Evolutionary conservation across 2,797 vertebrate genomes (phyloP).

Genomic region (Ptychobarbus kaznakovi): DNA sequence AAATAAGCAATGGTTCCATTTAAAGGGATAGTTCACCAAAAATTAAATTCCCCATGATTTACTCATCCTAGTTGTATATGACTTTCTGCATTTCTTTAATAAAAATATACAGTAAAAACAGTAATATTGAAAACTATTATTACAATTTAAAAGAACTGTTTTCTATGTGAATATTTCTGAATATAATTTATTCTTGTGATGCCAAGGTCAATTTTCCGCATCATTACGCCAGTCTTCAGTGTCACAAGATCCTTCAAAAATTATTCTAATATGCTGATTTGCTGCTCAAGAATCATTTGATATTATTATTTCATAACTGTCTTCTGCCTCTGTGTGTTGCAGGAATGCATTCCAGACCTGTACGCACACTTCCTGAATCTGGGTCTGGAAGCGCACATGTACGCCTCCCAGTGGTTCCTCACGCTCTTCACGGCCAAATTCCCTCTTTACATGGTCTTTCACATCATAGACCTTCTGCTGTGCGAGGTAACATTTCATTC

Average conservation of each 20-base stretch:
- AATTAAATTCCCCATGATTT: background rate
- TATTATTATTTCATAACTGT: background rate
- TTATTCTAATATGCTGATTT: background rate
- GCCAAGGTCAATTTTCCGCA: background rate
- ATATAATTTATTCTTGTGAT: background rate
- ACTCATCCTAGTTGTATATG: background rate
- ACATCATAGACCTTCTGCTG: constrained; percentile 97
- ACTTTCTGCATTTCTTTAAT: background rate
- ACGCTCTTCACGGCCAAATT: constrained; percentile 99
- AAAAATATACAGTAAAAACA: background rate
- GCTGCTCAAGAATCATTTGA: background rate
- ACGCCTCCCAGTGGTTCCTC: constrained; percentile 99
- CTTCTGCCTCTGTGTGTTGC: constrained; percentile 23
- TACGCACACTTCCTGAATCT: constrained; percentile 96
- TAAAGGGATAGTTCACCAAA: background rate
- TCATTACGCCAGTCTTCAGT: background rate
- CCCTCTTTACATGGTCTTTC: constrained; percentile 99
- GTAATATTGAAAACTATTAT: background rate
- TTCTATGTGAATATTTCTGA: background rate
- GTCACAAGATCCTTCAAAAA: background rate
- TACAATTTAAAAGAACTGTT: background rate
- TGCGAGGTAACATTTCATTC: constrained; percentile 84
- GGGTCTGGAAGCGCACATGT: constrained; percentile 98
- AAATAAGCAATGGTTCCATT: too few relatives aligned
- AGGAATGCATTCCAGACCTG: constrained; percentile 97